phyloP scores from a whole-genome alignment of 1,140 invertebrate species.

The Aporrectodea caliginosa region DNA sequence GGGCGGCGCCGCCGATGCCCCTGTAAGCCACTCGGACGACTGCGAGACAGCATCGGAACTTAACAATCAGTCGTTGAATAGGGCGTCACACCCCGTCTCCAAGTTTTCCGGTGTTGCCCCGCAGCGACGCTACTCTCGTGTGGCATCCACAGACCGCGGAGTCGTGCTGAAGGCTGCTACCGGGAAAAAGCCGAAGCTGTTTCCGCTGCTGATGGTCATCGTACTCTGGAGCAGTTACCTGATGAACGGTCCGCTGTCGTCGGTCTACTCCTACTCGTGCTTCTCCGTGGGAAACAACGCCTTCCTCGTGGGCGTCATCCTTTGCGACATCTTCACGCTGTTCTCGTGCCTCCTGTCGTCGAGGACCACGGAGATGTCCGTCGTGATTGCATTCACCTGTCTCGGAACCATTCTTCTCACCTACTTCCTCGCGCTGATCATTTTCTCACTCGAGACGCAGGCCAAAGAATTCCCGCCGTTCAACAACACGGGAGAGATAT shows the following conservation, averaged over 20 bases:
- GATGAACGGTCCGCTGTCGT: constrained; percentile 13
- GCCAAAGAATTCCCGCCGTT: constrained; percentile 13
- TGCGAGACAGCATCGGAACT: neutral
- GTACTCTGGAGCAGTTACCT: constrained; percentile 15
- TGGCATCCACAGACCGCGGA: neutral
- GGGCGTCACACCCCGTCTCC: neutral
- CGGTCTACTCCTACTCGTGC: constrained; percentile 22
- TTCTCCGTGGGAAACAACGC: constrained; percentile 18
- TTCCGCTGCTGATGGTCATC: constrained; percentile 18
- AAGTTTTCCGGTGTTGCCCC: neutral
- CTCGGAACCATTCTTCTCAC: constrained; percentile 27
- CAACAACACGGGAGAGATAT: constrained; percentile 22
- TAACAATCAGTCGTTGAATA: neutral
- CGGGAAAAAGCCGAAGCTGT: constrained; percentile 10
- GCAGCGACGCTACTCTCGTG: neutral
- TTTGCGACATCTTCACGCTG: constrained; percentile 9
- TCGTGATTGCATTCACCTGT: constrained; percentile 19
- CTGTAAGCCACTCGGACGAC: neutral
- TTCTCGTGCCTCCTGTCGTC: constrained; percentile 19
- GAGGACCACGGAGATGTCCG: constrained; percentile 10
- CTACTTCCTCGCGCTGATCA: constrained; percentile 29
- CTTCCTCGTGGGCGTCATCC: constrained; percentile 23
- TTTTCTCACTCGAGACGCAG: constrained; percentile 13
- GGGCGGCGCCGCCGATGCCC: too few relatives aligned
- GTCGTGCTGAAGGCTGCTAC: neutral